Evolutionary conservation across 2,797 vertebrate species (phyloP).

Genomic region (Holocentrus rufus): DNA sequence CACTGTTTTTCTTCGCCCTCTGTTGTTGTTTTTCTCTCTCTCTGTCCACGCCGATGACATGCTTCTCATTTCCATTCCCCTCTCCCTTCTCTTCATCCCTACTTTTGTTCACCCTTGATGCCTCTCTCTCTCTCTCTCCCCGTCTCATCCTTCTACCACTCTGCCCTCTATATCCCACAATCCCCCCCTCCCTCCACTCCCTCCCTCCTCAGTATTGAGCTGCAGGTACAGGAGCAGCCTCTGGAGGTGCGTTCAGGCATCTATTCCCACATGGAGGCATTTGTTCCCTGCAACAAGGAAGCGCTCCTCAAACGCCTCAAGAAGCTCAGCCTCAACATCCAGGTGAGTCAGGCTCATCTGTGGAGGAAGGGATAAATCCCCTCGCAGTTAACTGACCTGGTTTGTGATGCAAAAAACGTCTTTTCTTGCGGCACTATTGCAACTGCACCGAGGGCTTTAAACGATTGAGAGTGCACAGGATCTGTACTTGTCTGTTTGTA

Average conservation of each 20-base stretch:
- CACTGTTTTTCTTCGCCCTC: constrained; percentile 30
- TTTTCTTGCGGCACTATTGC: constrained; percentile 7
- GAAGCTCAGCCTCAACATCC: constrained; percentile 95
- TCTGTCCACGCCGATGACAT: constrained; percentile 48
- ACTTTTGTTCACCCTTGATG: background rate
- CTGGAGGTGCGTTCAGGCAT: constrained; percentile 85
- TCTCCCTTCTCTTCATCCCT: background rate
- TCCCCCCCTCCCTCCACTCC: background rate
- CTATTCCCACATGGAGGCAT: constrained; percentile 94
- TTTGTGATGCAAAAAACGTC: background rate
- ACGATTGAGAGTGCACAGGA: background rate
- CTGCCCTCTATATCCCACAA: constrained; percentile 7
- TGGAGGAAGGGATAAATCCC: constrained; percentile 24
- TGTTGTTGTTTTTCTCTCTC: constrained; percentile 45
- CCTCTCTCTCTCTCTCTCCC: background rate
- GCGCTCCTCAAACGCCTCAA: constrained; percentile 94
- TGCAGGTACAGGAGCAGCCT: constrained; percentile 93
- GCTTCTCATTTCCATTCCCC: constrained; percentile 44
- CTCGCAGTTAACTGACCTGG: background rate
- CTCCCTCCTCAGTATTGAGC: constrained; percentile 88
- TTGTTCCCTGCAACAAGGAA: constrained; percentile 97
- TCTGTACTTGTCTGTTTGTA: too few relatives aligned
- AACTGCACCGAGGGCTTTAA: constrained; percentile 15
- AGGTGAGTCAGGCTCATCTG: constrained; percentile 79
- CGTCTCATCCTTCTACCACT: constrained; percentile 23